Percentiles rank a stretch among this genome's conserved stretches.
Conservation (phyloP, 2,888 invertebrate species). For the Penaeus monodon region DNA sequence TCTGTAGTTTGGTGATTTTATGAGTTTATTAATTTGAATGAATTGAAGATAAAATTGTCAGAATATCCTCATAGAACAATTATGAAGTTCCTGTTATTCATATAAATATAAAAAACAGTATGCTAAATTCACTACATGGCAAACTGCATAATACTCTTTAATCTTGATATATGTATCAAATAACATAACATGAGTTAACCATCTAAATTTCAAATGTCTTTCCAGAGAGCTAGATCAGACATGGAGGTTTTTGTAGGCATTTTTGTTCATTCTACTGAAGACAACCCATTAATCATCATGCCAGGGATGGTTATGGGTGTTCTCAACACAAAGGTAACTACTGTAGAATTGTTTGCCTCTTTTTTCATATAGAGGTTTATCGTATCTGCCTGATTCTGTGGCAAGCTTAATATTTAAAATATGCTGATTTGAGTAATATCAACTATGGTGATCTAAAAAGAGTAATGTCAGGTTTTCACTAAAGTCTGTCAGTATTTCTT, state of each 20-base stretch:
- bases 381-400: too few relatives aligned
- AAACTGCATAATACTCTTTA: too few relatives aligned
- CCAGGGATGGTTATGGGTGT: conserved; percentile 63
- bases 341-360: too few relatives aligned
- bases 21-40: too few relatives aligned
- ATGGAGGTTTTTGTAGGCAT: conserved; percentile 65
- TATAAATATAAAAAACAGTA: too few relatives aligned
- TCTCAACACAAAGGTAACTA: conserved; percentile 60
- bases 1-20: too few relatives aligned
- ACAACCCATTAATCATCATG: conserved; percentile 51
- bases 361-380: too few relatives aligned
- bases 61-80: too few relatives aligned
- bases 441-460: too few relatives aligned
- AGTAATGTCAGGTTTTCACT: not conserved
- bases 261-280: conserved; percentile 61
- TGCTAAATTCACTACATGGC: too few relatives aligned
- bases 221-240: conserved; percentile 62
- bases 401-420: not conserved
- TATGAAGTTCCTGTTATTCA: too few relatives aligned
- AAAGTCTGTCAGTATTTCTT: not conserved
- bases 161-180: not conserved
- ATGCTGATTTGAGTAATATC: not conserved
- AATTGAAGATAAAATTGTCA: too few relatives aligned
- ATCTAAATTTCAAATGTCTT: not conserved
- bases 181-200: not conserved